These are phyloP conservation scores for Drosophila ananassae DNA, from an alignment of 1,140 invertebrate species.

Conservation along the genomic window DNA sequence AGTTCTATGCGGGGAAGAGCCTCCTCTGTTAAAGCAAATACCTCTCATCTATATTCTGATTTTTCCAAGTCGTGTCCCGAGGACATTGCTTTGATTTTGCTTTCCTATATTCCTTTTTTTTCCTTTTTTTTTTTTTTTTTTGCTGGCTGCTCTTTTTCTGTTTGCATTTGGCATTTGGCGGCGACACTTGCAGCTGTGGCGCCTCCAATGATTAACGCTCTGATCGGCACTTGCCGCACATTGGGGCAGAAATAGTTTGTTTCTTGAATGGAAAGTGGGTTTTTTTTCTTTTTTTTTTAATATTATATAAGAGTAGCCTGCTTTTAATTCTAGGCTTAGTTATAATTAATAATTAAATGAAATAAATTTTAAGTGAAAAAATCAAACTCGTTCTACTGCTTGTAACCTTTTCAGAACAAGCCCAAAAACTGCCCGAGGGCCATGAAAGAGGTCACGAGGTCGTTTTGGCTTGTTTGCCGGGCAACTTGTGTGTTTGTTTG, in stretches of 20 bases:
- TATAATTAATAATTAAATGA: no score
- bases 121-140: conserved; percentile 19
- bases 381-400: background rate
- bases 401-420: background rate
- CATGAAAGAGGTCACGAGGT: conserved; percentile 1
- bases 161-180: conserved; percentile 57
- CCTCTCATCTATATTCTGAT: background rate
- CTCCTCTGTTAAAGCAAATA: background rate
- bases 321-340: no score
- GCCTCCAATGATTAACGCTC: conserved; percentile 46
- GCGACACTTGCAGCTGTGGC: conserved; percentile 50
- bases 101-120: conserved; percentile 9
- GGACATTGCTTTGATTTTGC: conserved; percentile 43
- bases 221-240: background rate
- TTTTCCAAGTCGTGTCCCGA: conserved; percentile 4
- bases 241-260: background rate
- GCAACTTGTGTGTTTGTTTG: conserved; percentile 26
- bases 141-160: conserved; percentile 34
- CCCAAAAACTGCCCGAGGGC: background rate
- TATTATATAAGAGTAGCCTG: background rate
- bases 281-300: background rate
- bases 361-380: no score
- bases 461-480: conserved; percentile 18
- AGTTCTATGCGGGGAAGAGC: background rate
- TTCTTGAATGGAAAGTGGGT: no score